These are phyloP conservation scores for Gorsachius magnificus DNA, from an alignment of 2,797 vertebrate species.

Conservation along the genomic window DNA sequence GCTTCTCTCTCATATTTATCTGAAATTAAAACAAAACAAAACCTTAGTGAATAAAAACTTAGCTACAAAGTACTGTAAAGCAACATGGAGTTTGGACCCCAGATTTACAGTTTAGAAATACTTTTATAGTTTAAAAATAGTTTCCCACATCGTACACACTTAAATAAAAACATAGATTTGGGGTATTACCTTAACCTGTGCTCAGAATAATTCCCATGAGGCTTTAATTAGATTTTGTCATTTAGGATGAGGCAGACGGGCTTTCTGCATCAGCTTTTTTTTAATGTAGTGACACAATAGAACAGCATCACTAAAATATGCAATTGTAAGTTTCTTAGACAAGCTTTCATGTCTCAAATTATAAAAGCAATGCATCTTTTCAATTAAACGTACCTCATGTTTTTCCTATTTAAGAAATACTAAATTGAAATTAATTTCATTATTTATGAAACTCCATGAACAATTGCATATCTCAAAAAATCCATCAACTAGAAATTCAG, in stretches of 20 bases:
- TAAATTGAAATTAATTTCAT: conserved; percentile 7
- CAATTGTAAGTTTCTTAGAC: background rate
- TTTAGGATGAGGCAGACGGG: background rate
- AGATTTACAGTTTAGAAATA: background rate
- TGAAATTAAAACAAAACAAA: conserved; percentile 62
- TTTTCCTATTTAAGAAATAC: conserved; percentile 34
- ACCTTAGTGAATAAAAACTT: background rate
- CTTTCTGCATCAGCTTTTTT: background rate
- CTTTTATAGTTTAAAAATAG: background rate
- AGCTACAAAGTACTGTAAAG: background rate
- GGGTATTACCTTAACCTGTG: background rate
- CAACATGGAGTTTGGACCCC: background rate
- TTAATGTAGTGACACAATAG: background rate
- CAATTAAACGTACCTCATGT: conserved; percentile 1
- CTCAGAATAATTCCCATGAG: background rate
- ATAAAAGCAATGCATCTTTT: conserved; percentile 2
- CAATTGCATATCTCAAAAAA: background rate
- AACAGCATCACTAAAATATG: background rate
- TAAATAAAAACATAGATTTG: background rate
- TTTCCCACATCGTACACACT: background rate
- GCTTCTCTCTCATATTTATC: conserved; percentile 87
- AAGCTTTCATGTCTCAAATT: background rate
- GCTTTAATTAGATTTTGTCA: background rate
- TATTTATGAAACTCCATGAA: background rate
- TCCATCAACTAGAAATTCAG: background rate